Evolutionary conservation across 2,888 invertebrate species (phyloP).

Genomic region (Drosophila pseudotakahashii): DNA sequence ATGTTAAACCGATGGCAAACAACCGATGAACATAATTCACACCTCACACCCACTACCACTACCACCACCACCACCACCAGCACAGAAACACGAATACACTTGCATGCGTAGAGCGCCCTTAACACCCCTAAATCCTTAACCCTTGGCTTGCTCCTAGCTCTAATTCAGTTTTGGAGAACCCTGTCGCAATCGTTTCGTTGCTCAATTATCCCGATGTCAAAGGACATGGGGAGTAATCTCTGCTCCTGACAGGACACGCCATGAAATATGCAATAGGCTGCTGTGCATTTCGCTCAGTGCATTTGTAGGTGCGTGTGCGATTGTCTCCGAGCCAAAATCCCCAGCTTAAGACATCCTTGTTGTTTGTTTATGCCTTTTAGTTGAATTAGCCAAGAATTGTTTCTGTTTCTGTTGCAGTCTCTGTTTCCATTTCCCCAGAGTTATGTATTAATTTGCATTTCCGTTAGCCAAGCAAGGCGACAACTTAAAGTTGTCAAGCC

Average conservation of each 20-base stretch:
- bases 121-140: background rate
- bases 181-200: conserved; percentile 23
- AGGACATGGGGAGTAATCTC: conserved; percentile 5
- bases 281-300: conserved; percentile 18
- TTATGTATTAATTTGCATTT: conserved; percentile 38
- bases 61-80: background rate
- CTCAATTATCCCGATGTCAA: conserved; percentile 17
- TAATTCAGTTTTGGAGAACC: conserved; percentile 7
- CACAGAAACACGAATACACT: conserved; percentile 3
- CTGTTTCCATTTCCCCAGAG: conserved; percentile 11
- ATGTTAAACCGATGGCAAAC: conserved; percentile 51
- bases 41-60: background rate
- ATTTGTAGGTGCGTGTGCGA: background rate
- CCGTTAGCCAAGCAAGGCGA: conserved; percentile 33
- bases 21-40: conserved; percentile 16
- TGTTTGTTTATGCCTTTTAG: conserved; percentile 40
- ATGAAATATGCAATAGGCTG: conserved; percentile 14
- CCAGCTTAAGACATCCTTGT: conserved; percentile 35
- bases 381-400: conserved; percentile 40
- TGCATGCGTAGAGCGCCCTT: conserved; percentile 15
- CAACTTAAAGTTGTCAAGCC: conserved; percentile 37
- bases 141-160: conserved; percentile 1
- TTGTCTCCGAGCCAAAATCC: conserved; percentile 2
- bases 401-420: conserved; percentile 35
- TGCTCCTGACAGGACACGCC: conserved; percentile 8